A percentile compares a stretch with the other conserved stretches of the same genome.
phyloP scores from a whole-genome alignment of 2,888 invertebrate genomes.

The Deilephila elpenor region DNA sequence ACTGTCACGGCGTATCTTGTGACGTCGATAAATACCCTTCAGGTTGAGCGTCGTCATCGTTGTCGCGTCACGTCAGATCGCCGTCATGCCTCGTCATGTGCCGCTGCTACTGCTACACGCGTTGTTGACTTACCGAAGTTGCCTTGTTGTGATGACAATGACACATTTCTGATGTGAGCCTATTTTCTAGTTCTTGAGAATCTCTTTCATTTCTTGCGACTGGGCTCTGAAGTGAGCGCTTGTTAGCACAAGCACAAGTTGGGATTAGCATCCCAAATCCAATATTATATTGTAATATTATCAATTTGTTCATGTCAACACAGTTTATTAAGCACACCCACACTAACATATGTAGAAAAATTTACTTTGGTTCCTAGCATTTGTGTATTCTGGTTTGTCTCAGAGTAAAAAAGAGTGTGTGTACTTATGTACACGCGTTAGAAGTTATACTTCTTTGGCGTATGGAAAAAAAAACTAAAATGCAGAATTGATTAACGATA shows the following conservation, averaged over 20 bases:
- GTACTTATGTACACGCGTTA: no score
- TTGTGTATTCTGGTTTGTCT: no score
- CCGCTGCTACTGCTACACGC: constrained; percentile 56
- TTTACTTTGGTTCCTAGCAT: no score
- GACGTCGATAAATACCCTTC: constrained; percentile 65
- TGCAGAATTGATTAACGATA: no score
- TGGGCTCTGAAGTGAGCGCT: constrained; percentile 40
- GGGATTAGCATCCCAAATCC: not conserved
- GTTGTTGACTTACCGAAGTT: constrained; percentile 70
- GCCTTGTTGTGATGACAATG: constrained; percentile 64
- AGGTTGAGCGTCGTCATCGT: constrained; percentile 55
- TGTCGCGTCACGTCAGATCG: constrained; percentile 55
- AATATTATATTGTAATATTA: no score
- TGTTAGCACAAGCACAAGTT: no score
- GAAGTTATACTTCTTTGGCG: no score
- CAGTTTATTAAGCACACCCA: no score
- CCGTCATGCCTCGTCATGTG: constrained; percentile 62
- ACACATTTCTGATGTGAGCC: constrained; percentile 55
- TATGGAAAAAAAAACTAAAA: no score
- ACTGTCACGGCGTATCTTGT: constrained; percentile 50
- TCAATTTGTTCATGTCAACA: no score
- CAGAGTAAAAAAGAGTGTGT: no score
- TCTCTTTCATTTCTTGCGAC: constrained; percentile 46
- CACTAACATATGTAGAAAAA: no score
- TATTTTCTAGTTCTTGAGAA: constrained; percentile 53